phyloP scores from a whole-genome alignment of 2,113 vertebrate genomes.

The Accipiter virgatus region DNA sequence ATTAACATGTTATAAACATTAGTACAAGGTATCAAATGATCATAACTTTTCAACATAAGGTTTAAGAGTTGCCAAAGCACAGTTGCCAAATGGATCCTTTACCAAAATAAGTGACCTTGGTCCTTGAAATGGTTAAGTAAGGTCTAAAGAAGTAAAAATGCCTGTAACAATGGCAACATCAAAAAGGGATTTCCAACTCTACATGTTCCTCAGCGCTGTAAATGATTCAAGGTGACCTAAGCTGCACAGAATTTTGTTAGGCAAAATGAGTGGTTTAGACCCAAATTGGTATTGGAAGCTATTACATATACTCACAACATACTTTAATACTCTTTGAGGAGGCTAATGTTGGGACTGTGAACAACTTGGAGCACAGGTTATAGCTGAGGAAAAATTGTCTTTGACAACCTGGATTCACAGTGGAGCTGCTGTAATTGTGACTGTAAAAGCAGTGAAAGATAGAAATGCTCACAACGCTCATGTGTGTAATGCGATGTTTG shows the following conservation, averaged over 20 bases:
- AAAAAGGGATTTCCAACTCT: background rate
- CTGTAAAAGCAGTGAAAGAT: background rate
- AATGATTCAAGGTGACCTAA: background rate
- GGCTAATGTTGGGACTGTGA: background rate
- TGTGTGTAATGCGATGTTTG: rapidly evolving
- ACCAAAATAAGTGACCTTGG: background rate
- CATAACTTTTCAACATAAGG: background rate
- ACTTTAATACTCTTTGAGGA: background rate
- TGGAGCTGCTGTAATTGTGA: background rate
- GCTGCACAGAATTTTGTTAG: background rate
- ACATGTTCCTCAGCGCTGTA: background rate
- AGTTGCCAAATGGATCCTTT: background rate
- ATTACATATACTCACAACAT: background rate
- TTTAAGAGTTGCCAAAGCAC: background rate
- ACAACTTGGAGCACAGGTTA: background rate
- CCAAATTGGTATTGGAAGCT: background rate
- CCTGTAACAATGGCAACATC: background rate
- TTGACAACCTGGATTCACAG: background rate
- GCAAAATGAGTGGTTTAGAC: background rate
- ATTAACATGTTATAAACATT: background rate
- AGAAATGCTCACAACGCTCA: rapidly evolving
- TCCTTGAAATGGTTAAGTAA: background rate
- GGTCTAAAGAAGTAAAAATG: background rate
- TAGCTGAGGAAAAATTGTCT: background rate
- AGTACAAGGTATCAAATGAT: background rate